phyloP scores from a whole-genome alignment of 1,140 invertebrate species.

The Apolygus lucorum region DNA sequence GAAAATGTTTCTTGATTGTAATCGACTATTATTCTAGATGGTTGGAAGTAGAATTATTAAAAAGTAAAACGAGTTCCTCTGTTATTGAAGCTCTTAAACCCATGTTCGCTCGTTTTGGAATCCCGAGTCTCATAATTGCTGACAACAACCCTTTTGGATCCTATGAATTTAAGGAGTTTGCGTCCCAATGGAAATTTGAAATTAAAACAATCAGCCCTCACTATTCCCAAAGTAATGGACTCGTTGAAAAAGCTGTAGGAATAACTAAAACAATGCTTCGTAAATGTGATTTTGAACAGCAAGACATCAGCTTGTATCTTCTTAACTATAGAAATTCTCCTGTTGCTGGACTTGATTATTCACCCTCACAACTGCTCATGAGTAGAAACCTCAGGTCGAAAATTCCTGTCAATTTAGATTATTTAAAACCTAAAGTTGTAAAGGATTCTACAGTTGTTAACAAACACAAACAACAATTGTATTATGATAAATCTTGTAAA shows the following conservation, averaged over 20 bases:
- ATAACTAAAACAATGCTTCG: constrained; percentile 25
- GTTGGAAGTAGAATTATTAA: constrained; percentile 25
- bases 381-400: constrained; percentile 7
- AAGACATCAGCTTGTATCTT: constrained; percentile 23
- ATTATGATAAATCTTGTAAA: background rate
- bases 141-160: constrained; percentile 28
- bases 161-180: constrained; percentile 19
- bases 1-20: constrained; percentile 25
- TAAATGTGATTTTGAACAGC: constrained; percentile 9
- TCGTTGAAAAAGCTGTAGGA: constrained; percentile 24
- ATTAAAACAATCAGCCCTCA: constrained; percentile 25
- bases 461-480: background rate
- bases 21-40: constrained; percentile 30
- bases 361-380: constrained; percentile 23
- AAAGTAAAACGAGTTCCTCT: background rate
- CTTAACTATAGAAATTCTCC: constrained; percentile 27
- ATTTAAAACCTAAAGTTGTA: background rate
- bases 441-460: background rate
- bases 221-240: constrained; percentile 25
- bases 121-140: constrained; percentile 20
- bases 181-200: constrained; percentile 18
- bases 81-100: background rate
- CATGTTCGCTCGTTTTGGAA: constrained; percentile 20
- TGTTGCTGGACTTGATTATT: constrained; percentile 13
- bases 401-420: background rate